Evolutionary conservation across 2,888 invertebrate species (phyloP), one percentile per base, ranked within the genome.

Genomic region (Andrena trimmerana): DNA sequence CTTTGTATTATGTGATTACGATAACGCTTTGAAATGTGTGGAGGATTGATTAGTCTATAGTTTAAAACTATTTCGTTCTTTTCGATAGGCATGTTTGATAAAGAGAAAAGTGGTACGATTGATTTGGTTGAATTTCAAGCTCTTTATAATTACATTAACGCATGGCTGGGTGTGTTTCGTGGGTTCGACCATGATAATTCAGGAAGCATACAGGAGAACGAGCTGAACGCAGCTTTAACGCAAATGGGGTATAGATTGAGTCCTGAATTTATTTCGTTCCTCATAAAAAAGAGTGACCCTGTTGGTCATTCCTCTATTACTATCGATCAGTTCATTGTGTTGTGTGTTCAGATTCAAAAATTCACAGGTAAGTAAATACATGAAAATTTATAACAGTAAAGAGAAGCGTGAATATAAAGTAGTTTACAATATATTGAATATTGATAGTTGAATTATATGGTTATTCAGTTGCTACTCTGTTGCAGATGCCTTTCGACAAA

Each of bases 211-310:
- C 98, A 98, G 88, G 97, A 97, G 92, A 93, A 94, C 68, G 98
- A 98, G 94, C 95, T 98, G 29, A 94, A 95, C 91, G 74, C 95
- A 97, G 98, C 98, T 4, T 95, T 98, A 68, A 95, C 96, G 48
- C 97, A 98, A 94, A 98, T 98, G 98, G 98, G 98, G 50, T 98
- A 98, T 92, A 95, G 97, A 65, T 97, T 98, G 90, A 95, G 97
- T 13, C 97, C 96, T 0, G 96, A 97, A 42, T 98, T 98, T 92
- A 95, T 97, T 13, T 95, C 95, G 79, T 96, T 97, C 91, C 94
- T 98, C 79, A 95, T 97, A 8, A 95, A 96, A 85, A 96, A 97
- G 93, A 96, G 96, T 91, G 97, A 97, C 93, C 94, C 96, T 0
- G 95, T 95, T 79, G 95, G 95, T 82, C 95, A 95, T 81, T 95